phyloP scores from a whole-genome alignment of 2,888 invertebrate genomes.

The Fabriciana adippe region DNA sequence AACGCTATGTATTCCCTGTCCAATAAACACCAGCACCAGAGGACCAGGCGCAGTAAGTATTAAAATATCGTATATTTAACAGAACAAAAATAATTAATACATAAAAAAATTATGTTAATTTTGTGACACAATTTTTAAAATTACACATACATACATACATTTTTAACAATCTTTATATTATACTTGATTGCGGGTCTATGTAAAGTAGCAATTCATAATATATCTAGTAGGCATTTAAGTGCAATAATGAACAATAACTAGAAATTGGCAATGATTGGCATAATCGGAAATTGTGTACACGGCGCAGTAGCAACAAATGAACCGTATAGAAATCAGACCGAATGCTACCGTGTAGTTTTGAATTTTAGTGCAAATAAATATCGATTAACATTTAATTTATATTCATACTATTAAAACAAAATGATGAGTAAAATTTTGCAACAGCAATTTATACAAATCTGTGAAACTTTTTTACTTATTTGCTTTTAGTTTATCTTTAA shows the following conservation, averaged over 20 bases:
- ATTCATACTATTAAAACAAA: too few relatives aligned
- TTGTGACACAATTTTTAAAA: too few relatives aligned
- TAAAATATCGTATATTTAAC: not conserved
- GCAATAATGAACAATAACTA: slow-evolving; percentile 5
- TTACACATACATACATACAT: too few relatives aligned
- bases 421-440: too few relatives aligned
- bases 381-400: not conserved
- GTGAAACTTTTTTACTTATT: too few relatives aligned
- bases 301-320: slow-evolving; percentile 13
- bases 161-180: not conserved
- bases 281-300: slow-evolving; percentile 20
- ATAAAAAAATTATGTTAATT: not conserved
- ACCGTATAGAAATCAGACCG: slow-evolving; percentile 12
- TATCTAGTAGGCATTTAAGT: slow-evolving; percentile 5
- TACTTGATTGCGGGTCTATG: not conserved
- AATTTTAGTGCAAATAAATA: not conserved
- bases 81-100: not conserved
- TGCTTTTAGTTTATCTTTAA: too few relatives aligned
- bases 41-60: slow-evolving; percentile 89
- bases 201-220: not conserved
- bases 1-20: slow-evolving; percentile 92
- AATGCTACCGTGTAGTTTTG: not conserved
- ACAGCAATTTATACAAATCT: not conserved
- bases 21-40: slow-evolving; percentile 94
- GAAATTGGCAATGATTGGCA: slow-evolving; percentile 23